These are phyloP conservation scores for Amphipoea lucens DNA, from an alignment of 2,888 invertebrate genomes.

Conservation along the genomic window DNA sequence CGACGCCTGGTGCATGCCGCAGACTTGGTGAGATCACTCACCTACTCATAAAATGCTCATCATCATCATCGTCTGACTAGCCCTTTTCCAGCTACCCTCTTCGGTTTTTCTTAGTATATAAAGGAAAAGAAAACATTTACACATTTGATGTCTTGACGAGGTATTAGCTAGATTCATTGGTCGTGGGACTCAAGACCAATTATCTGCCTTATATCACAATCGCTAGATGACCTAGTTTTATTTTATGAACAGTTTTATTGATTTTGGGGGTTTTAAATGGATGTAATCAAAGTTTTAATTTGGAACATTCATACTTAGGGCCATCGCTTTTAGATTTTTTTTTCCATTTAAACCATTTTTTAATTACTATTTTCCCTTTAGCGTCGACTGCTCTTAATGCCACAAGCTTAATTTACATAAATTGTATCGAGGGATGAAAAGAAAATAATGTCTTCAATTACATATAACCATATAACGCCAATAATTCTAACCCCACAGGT, in stretches of 20 bases:
- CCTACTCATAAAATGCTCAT: neutral
- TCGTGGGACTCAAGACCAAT: neutral
- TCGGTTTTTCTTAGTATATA: neutral
- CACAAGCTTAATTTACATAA: neutral
- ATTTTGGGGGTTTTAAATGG: neutral
- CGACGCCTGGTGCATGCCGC: constrained; percentile 78
- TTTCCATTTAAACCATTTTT: too few species aligned
- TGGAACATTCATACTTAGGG: too few species aligned
- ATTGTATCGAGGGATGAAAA: neutral
- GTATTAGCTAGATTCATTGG: neutral
- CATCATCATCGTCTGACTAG: neutral
- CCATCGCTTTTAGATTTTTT: too few species aligned
- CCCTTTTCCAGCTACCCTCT: neutral
- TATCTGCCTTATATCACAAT: neutral
- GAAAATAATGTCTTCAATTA: neutral
- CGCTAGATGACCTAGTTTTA: neutral
- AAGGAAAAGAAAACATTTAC: neutral
- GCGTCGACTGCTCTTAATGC: neutral
- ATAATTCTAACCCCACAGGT: constrained; percentile 78
- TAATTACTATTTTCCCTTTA: neutral
- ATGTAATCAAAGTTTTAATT: too few species aligned
- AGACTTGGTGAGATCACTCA: constrained; percentile 79
- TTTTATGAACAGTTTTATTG: neutral
- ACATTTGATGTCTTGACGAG: neutral
- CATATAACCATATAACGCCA: too few species aligned